These are phyloP conservation scores for Sminthurides bifidus DNA, from an alignment of 1,140 invertebrate genomes.

Conservation along the genomic window DNA sequence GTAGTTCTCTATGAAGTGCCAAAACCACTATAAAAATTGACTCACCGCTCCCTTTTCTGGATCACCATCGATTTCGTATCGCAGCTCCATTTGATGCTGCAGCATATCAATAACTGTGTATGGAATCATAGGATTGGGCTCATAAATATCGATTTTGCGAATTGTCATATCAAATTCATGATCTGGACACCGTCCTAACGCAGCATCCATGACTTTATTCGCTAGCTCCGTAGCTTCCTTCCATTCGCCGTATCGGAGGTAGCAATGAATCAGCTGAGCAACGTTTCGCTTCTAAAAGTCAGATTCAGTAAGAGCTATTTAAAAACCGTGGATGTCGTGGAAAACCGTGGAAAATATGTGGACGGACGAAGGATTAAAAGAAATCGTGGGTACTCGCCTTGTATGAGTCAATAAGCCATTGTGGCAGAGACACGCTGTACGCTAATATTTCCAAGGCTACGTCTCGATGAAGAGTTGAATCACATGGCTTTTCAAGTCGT, in stretches of 20 bases:
- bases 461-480: constrained; percentile 19
- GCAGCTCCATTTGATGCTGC: constrained; percentile 8
- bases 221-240: constrained; percentile 21
- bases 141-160: constrained; percentile 16
- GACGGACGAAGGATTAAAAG: not conserved
- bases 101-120: constrained; percentile 20
- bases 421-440: constrained; percentile 11
- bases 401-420: constrained; percentile 27
- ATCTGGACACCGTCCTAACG: constrained; percentile 11
- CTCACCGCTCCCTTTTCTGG: not conserved
- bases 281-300: constrained; percentile 16
- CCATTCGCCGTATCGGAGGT: constrained; percentile 24
- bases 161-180: constrained; percentile 25
- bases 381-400: constrained; percentile 9
- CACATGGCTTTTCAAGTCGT: constrained; percentile 11
- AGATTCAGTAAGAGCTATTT: not conserved
- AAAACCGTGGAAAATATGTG: not conserved
- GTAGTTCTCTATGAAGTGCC: not conserved
- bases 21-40: not conserved
- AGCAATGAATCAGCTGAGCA: constrained; percentile 20
- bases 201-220: constrained; percentile 21
- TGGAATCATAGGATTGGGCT: constrained; percentile 17
- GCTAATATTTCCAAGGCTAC: constrained; percentile 16
- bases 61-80: constrained; percentile 3
- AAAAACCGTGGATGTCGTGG: not conserved